Evolutionary conservation across 2,113 vertebrate species (phyloP).

Genomic region (Tragelaphus scriptus): DNA sequence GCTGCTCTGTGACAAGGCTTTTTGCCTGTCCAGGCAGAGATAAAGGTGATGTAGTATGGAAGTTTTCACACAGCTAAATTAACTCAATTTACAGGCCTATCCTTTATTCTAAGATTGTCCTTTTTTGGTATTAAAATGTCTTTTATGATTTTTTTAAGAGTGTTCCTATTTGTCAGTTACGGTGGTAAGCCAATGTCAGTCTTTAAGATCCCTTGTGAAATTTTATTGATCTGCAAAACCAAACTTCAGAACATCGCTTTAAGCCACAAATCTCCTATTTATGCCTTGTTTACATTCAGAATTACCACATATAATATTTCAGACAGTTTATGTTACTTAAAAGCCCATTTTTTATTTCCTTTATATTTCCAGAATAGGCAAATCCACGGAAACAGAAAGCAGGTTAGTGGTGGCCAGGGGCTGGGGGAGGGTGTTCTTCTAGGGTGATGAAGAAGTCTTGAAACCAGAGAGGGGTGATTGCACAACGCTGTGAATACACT

Average conservation of each 20-base stretch:
- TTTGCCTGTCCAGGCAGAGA: neutral
- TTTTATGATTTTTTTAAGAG: neutral
- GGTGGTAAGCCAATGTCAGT: neutral
- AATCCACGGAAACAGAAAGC: neutral
- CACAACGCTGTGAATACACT: fast-evolving
- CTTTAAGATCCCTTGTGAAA: neutral
- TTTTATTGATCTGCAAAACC: neutral
- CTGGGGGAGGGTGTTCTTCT: neutral
- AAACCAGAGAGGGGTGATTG: neutral
- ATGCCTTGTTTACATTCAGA: neutral
- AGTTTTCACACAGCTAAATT: neutral
- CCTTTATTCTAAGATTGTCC: neutral
- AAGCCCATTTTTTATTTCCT: neutral
- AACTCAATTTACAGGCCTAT: fast-evolving
- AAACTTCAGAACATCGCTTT: neutral
- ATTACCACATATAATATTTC: neutral
- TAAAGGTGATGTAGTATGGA: fast-evolving
- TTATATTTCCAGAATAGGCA: neutral
- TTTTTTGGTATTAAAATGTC: neutral
- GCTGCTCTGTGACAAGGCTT: neutral
- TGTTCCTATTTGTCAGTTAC: neutral
- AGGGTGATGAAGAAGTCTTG: neutral
- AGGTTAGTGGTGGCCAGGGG: no score
- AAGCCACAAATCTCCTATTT: neutral
- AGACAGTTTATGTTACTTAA: neutral